Conservation (phyloP, 2,113 vertebrate genomes). For the Scopus umbretta region DNA sequence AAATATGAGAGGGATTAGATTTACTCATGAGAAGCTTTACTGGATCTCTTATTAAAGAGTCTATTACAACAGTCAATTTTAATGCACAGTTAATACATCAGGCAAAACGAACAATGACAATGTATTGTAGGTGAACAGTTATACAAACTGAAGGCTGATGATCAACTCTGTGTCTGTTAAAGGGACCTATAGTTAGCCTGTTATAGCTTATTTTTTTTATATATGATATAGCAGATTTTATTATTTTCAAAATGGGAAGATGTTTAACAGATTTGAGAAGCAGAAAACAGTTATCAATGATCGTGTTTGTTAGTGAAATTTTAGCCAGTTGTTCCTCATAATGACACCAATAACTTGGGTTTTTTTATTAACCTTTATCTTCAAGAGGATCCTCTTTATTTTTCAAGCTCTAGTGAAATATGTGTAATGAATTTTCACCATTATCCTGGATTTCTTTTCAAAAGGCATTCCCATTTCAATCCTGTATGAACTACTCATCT, state of each 20-base stretch:
- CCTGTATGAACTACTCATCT: background rate
- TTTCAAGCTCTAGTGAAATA: background rate
- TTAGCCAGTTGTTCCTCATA: background rate
- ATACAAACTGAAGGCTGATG: background rate
- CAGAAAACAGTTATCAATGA: background rate
- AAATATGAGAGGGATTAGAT: background rate
- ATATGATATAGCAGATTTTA: rapidly evolving
- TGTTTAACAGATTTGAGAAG: background rate
- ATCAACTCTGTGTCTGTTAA: background rate
- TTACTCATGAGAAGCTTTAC: background rate
- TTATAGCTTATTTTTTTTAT: background rate
- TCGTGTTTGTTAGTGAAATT: background rate
- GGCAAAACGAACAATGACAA: background rate
- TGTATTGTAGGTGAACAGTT: background rate
- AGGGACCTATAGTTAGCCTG: background rate
- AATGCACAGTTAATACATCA: background rate
- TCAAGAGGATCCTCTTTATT: background rate
- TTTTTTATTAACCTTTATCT: background rate
- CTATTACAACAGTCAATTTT: background rate
- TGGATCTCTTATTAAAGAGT: background rate
- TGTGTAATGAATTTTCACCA: background rate
- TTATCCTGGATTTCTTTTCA: background rate
- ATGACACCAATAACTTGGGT: background rate
- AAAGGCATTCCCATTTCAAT: background rate
- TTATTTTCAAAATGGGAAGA: background rate